A percentile compares a stretch with the other conserved stretches of the same genome.
These are phyloP conservation scores for Drosophila demipolita DNA, from an alignment of 2,888 invertebrate genomes.

Conservation along the genomic window DNA sequence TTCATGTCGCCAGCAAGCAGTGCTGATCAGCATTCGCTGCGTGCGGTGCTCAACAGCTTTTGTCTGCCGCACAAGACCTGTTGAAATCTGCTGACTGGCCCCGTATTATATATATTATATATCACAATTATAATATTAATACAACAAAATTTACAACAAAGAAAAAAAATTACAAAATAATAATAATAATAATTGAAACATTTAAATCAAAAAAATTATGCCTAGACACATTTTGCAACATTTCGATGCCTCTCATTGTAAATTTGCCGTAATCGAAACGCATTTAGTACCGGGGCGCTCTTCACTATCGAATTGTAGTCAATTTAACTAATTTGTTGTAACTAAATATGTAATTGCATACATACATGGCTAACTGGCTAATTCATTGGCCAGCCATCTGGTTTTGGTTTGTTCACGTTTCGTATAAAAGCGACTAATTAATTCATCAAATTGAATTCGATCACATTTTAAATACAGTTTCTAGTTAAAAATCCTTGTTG, in stretches of 20 bases:
- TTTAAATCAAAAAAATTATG: background rate
- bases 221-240: conserved; percentile 35
- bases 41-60: conserved; percentile 38
- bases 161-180: background rate
- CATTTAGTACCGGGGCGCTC: conserved; percentile 59
- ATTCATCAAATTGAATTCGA: conserved; percentile 55
- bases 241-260: conserved; percentile 54
- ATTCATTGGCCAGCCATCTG: conserved; percentile 41
- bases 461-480: conserved; percentile 35
- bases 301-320: conserved; percentile 46
- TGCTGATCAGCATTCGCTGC: conserved; percentile 1
- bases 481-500: conserved; percentile 43
- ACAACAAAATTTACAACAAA: conserved; percentile 3
- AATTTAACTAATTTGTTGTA: conserved; percentile 34
- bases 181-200: background rate
- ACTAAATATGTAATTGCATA: conserved; percentile 34
- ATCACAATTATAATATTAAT: background rate
- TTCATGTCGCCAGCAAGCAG: conserved; percentile 31
- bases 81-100: conserved; percentile 34
- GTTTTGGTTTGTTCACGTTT: conserved; percentile 79
- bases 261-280: conserved; percentile 52
- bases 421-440: conserved; percentile 33
- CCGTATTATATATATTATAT: conserved; percentile 20
- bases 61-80: conserved; percentile 39
- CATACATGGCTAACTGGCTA: conserved; percentile 30